Evolutionary conservation across 2,797 vertebrate species (phyloP), one percentile per base, ranked within the genome.

Genomic region (Sphenodon punctatus): DNA sequence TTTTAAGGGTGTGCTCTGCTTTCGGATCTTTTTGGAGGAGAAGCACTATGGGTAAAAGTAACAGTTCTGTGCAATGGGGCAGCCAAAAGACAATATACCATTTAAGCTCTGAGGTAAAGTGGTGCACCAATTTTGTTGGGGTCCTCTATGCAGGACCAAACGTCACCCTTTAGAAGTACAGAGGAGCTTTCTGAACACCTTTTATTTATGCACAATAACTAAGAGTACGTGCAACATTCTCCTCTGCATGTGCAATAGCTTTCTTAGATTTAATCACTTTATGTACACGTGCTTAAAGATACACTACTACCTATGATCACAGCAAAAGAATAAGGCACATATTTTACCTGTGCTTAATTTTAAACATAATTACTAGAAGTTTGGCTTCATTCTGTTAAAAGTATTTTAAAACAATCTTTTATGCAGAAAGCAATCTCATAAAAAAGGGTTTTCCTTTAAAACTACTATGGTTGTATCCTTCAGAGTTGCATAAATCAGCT

Each of bases 401-500:
- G 75, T 73, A 68, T 66, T 60, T 46, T 73, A 88, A 81, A 71
- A n/a, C 61, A 36, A 17, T 66, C 72, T 82, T 82, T 60, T 68
- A 41, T n/a, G 34, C 36, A 73, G 38, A 83, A 78, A 75, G 39
- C 55, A 66, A 48, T 84, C 45, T 3, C 76, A 66, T 56, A 82
- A 66, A 69, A 80, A 45, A 61, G 7, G 15, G 1, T 38, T 36
- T 22, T 10, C 20, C 19, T 58, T 36, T 34, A 23, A 58, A 10
- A 20, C 32, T 20, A 19, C 38, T 41, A 15, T 25, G 55, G 70
- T 46, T 85, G n/a, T n/a, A n/a, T n/a, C 39, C 78, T 87, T 71
- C 75, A 63, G 46, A 63, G 66, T 76, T 66, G 68, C 88, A 84
- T 60, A 75, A 88, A 85, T 82, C 90, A 68, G 17, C 66, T 78